phyloP scores from a whole-genome alignment of 2,888 invertebrate species.

The Watsonalla binaria region DNA sequence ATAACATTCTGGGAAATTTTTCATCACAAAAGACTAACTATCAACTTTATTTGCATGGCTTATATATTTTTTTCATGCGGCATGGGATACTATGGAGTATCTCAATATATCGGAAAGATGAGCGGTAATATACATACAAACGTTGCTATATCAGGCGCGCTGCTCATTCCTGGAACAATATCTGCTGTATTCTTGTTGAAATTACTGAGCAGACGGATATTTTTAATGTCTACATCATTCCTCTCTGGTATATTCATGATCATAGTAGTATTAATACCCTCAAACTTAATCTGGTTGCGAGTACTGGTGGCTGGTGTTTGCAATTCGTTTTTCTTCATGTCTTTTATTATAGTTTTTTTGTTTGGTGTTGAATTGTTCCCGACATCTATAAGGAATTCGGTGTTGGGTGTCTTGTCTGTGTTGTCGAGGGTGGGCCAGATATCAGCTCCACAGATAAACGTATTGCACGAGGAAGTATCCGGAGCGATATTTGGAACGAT shows the following conservation, averaged over 20 bases:
- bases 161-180: conserved; percentile 81
- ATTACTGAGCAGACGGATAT: conserved; percentile 78
- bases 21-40: conserved; percentile 67
- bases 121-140: conserved; percentile 88
- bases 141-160: conserved; percentile 84
- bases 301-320: conserved; percentile 82
- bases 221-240: conserved; percentile 77
- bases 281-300: conserved; percentile 54
- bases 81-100: conserved; percentile 90
- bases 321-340: conserved; percentile 86
- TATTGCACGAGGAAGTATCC: conserved; percentile 55
- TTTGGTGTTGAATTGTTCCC: conserved; percentile 92
- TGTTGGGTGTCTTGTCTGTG: conserved; percentile 88
- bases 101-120: conserved; percentile 86
- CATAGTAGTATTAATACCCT: conserved; percentile 37
- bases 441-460: conserved; percentile 85
- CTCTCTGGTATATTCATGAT: conserved; percentile 53
- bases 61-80: conserved; percentile 88
- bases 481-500: conserved; percentile 80
- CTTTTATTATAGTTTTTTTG: conserved; percentile 89
- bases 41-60: conserved; percentile 82
- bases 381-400: conserved; percentile 89
- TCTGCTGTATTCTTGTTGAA: conserved; percentile 78
- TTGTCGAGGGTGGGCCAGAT: conserved; percentile 89
- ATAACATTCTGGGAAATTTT: conserved; percentile 55